Base-by-base conservation (phyloP, 2,797 vertebrate species). In the Oceanodroma leucorhoa region DNA sequence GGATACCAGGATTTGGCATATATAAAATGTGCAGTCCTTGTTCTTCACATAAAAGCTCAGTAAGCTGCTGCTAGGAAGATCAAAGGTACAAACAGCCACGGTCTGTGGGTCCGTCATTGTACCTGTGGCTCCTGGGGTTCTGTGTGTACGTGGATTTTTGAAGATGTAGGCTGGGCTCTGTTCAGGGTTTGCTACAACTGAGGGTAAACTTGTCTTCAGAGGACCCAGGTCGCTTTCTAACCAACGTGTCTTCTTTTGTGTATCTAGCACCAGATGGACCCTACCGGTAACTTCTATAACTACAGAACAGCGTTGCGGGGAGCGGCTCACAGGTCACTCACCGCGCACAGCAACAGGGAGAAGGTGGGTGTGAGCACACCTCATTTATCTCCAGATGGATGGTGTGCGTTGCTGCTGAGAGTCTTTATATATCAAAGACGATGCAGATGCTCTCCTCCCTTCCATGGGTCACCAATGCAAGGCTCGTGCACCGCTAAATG, bases 221-320 rank as follows among this genome's bases (percentile, higher is more conserved):
- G 50, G 32, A 55, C 14, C 8, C 23, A 26, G 57, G 34, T 29
- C 4, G 0, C 15, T 48, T 85, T 80, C 81, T 96, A 88, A 97
- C 50, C 41, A 7, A 1, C 0, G 3, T 54, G 64, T 85, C 57
- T 24, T 86, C 22, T 93, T 94, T 87, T 88, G 67, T 82, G 38
- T 46, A 1, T 82, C 12, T 77, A 99, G 99, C 99, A 99, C 97
- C 99, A 99, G 97, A 99, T 99, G 99, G 99, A 99, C 82, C 99
- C 99, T 1, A 99, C 99, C 3, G 99, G 99, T 65, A 99, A 99
- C 97, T 99, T 99, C 98, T 99, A 98, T 94, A 99, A 99, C 98
- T 99, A 99, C 95, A 98, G 99, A 82, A 99, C 99, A 2, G 99
- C 99, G 1, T 97, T 99, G 89, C 97, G 99, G 1, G 99, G 99